Evolutionary conservation across 2,888 invertebrate species (phyloP).

Genomic region (Euzophera pinguis): DNA sequence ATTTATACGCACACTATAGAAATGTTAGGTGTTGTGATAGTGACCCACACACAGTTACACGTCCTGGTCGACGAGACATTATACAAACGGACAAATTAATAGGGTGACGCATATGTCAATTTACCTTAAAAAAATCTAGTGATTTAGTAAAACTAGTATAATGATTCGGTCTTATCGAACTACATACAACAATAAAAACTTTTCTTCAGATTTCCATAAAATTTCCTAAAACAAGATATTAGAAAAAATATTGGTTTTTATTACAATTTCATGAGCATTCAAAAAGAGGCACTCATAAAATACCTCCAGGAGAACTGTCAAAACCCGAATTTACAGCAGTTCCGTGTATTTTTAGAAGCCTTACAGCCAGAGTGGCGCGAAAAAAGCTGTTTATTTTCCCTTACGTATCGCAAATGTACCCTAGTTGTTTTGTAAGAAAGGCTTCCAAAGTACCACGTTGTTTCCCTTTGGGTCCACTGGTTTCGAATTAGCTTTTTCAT

Average conservation of each 20-base stretch:
- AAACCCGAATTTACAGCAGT: not conserved
- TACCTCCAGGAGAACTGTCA: not conserved
- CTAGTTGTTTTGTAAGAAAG: constrained; percentile 8
- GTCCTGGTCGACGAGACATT: too few species aligned
- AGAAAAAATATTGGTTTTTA: not conserved
- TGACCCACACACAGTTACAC: too few species aligned
- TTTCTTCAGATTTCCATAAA: too few species aligned
- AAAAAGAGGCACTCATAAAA: not conserved
- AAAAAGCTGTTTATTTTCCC: constrained; percentile 18
- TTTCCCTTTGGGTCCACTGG: not conserved
- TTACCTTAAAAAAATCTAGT: too few species aligned
- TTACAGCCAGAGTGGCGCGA: constrained; percentile 13
- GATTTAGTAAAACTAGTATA: too few species aligned
- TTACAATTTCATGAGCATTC: not conserved
- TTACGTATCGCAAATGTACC: constrained; percentile 11
- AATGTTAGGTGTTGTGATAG: too few species aligned
- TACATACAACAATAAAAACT: too few species aligned
- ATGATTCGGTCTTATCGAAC: too few species aligned
- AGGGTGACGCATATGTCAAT: too few species aligned
- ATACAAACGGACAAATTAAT: too few species aligned
- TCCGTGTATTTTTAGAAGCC: constrained; percentile 1
- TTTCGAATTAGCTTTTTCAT: not conserved
- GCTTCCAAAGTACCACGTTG: not conserved
- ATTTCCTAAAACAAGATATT: too few species aligned
- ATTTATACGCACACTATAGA: too few species aligned